Evolutionary conservation across 2,113 vertebrate genomes (phyloP).

Genomic region (Sturnus vulgaris): DNA sequence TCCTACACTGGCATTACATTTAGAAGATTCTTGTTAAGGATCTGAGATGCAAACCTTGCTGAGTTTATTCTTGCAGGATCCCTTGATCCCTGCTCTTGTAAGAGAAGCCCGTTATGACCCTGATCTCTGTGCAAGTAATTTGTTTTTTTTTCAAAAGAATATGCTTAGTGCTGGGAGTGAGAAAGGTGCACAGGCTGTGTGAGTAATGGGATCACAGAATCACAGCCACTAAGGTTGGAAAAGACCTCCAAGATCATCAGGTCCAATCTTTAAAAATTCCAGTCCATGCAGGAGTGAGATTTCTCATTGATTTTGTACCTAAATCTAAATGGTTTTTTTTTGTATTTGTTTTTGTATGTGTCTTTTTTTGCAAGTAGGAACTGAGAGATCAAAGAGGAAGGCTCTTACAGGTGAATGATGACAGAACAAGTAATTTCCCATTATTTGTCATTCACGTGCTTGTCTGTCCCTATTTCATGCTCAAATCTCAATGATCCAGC

Average conservation of each 20-base stretch:
- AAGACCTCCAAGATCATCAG: not conserved
- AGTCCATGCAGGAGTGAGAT: not conserved
- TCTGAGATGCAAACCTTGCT: not conserved
- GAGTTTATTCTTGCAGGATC: not conserved
- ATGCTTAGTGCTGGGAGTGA: not conserved
- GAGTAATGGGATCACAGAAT: not conserved
- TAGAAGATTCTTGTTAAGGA: not conserved
- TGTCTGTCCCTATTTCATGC: not conserved
- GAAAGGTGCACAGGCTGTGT: not conserved
- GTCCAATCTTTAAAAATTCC: not conserved
- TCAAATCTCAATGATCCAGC: not conserved
- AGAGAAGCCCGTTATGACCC: not conserved
- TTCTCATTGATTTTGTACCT: not conserved
- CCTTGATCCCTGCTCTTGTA: not conserved
- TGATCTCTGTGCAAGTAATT: not conserved
- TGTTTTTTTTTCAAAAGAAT: not conserved
- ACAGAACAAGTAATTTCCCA: not conserved
- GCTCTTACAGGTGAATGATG: not conserved
- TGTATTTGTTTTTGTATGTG: rapidly evolving
- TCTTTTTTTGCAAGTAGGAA: not conserved
- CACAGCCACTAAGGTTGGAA: not conserved
- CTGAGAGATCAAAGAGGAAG: not conserved
- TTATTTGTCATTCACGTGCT: not conserved
- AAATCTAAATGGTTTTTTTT: not conserved
- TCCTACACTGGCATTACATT: not conserved